Percentiles rank a stretch among this genome's conserved stretches.
Conservation (phyloP, 2,888 invertebrate genomes). For the Eupithecia inturbata region DNA sequence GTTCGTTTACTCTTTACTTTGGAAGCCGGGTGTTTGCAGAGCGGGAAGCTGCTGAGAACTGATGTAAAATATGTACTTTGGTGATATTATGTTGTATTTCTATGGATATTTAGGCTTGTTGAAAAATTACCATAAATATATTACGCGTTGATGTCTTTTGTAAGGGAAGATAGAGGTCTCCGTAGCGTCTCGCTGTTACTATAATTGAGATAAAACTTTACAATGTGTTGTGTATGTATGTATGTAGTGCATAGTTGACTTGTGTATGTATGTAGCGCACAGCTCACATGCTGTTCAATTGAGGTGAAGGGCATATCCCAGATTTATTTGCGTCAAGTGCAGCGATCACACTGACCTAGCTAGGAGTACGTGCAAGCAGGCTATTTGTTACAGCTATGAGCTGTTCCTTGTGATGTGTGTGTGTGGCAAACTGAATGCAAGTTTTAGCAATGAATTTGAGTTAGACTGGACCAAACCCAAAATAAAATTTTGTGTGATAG, state of each 20-base stretch:
- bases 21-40: not conserved
- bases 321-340: constrained; percentile 28
- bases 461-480: not conserved
- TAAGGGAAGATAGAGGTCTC: not conserved
- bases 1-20: not conserved
- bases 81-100: not conserved
- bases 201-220: not conserved
- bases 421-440: not conserved
- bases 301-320: constrained; percentile 22
- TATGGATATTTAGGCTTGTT: not conserved
- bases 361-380: not conserved
- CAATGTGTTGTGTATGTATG: not conserved
- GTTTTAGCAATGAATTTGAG: not conserved
- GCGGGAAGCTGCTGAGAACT: not conserved
- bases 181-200: not conserved
- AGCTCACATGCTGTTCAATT: constrained; percentile 7
- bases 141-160: constrained; percentile 32
- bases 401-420: not conserved
- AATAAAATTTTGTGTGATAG: not conserved
- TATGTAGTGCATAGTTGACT: not conserved
- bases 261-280: not conserved
- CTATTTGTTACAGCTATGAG: not conserved
- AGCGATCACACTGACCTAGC: no score
- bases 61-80: not conserved
- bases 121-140: not conserved